Base-by-base conservation (phyloP, 2,888 invertebrate species). In the Acanthacorydalis orientalis region DNA sequence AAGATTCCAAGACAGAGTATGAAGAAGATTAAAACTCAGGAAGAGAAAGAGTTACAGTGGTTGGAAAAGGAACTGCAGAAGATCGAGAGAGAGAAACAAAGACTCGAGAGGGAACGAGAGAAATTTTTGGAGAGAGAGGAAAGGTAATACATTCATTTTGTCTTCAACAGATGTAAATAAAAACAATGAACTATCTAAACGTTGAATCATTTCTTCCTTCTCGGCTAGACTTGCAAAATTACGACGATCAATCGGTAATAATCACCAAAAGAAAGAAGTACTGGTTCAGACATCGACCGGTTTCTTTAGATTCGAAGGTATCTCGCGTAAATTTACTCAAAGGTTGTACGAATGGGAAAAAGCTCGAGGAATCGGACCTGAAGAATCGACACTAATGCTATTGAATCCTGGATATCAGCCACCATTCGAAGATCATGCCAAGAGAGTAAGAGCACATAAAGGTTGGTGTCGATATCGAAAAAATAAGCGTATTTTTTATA, bases 321-420 rank as follows among this genome's bases (percentile, higher is more conserved):
- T 91, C 54, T 89, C 89, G 0, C 75, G 87, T 41, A 89, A 89
- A 54, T 92, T 92, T 63, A 89, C 90, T 0, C 79, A 83, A 31
- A 89, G 88, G 58, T 71, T 92, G 0, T 89, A 89, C 62, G 90
- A 91, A 62, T 92, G 91, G 91, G 86, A 88, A 60, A 86, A 87
- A 57, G 83, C 86, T n/a, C 71, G 80, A 50, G 88, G 88, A 1
- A 88, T 89, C 49, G 81, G 82, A 0, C 88, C 88, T 0, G 88
- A 89, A 63, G 80, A 80, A 0, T 89, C 88, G 1, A 88, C 88
- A 0, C 85, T 89, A 54, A 84, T 87, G 0, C 65, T 89, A 0
- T 68, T 89, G 2, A 78, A 75, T 58, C 75, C 79, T 0, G 72
- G 70, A 8, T 69, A 69, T 51, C 64, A 65, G 51, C 68, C 69